Conservation (phyloP, 2,113 vertebrate genomes). For the Cettia cetti region DNA sequence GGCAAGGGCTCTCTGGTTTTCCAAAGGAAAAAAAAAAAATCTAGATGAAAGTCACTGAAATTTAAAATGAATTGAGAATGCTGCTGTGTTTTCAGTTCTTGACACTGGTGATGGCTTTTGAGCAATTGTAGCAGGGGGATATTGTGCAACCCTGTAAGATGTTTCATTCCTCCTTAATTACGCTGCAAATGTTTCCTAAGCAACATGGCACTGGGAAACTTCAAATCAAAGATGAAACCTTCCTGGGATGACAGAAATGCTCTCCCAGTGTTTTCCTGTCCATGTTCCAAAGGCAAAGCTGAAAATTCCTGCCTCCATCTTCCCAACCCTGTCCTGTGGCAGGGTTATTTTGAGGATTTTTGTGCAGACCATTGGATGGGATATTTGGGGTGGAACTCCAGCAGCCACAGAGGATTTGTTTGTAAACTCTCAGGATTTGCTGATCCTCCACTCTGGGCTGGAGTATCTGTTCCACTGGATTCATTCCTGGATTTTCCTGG, state of each 20-base stretch:
- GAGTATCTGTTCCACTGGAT: neutral
- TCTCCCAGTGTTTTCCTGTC: neutral
- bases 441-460: neutral
- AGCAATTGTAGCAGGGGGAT: neutral
- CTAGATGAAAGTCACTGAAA: neutral
- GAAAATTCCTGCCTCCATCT: neutral
- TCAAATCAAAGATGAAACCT: neutral
- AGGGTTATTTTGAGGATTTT: neutral
- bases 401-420: rapidly evolving
- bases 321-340: rapidly evolving
- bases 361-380: rapidly evolving
- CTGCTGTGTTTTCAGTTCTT: neutral
- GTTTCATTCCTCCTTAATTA: neutral
- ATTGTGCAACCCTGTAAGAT: neutral
- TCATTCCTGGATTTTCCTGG: neutral
- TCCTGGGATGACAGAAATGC: neutral
- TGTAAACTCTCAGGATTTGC: neutral
- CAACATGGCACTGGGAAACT: neutral
- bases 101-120: neutral
- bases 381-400: neutral
- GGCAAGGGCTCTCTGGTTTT: neutral
- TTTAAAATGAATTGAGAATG: neutral
- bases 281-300: neutral
- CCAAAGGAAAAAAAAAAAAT: neutral
- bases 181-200: neutral